Conservation (phyloP, 2,113 vertebrate species). For the Anhinga rufa region DNA sequence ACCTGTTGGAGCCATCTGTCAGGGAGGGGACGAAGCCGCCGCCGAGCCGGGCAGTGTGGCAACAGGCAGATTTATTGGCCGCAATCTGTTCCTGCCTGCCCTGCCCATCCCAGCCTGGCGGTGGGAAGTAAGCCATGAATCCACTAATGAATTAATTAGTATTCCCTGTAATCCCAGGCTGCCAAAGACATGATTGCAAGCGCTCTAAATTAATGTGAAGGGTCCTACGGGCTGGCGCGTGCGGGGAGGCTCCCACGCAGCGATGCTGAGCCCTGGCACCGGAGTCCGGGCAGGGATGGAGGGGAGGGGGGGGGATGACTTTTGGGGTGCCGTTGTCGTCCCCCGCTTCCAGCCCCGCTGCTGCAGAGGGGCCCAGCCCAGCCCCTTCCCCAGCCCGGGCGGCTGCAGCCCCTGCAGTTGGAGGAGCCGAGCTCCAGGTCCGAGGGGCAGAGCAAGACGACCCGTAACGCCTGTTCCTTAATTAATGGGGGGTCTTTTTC, state of each 20-base stretch:
- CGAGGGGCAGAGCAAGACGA: fast-evolving
- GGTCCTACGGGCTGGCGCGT: background rate
- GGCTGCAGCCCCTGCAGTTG: too few species aligned
- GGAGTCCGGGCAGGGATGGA: background rate
- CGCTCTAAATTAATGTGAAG: background rate
- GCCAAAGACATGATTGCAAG: background rate
- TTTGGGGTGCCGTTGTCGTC: background rate
- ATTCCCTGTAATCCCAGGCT: constrained; percentile 6
- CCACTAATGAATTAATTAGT: constrained; percentile 44
- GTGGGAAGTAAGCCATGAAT: background rate
- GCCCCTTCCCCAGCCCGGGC: too few species aligned
- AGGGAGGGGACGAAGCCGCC: background rate
- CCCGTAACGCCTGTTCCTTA: fast-evolving
- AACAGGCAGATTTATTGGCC: constrained; percentile 56
- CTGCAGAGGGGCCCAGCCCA: background rate
- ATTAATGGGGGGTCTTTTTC: background rate
- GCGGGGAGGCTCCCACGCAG: background rate
- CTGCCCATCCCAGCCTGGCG: background rate
- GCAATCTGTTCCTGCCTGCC: constrained; percentile 42
- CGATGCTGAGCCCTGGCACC: background rate
- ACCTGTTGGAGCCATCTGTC: constrained; percentile 66
- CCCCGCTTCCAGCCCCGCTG: background rate
- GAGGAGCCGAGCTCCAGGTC: background rate
- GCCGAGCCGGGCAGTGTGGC: background rate
- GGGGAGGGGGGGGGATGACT: background rate